Evolutionary conservation across 1,140 invertebrate genomes (phyloP), one percentile per base, ranked within the genome.

Genomic region (Oncopeltus fasciatus): DNA sequence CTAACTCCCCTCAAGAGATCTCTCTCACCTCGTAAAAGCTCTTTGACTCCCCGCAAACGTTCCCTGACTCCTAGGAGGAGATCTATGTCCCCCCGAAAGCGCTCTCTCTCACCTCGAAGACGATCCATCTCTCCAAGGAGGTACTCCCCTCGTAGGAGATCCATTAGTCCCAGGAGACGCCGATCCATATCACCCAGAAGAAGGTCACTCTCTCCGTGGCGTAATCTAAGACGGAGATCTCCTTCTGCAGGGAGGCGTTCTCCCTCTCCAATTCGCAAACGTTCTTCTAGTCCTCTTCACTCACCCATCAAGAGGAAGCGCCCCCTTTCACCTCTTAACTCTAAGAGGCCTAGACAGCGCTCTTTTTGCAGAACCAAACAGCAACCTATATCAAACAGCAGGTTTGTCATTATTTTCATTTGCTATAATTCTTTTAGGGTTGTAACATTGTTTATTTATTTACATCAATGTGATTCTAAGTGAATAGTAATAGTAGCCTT

Each of bases 1-100:
- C 43, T 62, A 27, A 29, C 51, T 2, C 60, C 21, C 31, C 57
- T 43, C 57, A n/a, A 24, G 20, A 47, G 59, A 8, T 49, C 43
- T 28, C n/a, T 27, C 11, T 27, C 28, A 24, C 60, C 60, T 24
- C 1, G 51, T 1, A 61, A 43, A n/a, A 18, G 57, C 9, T 51
- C 27, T 11, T 57, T 27, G 18, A 28, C 46, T 14, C 46, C 44
- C 31, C 38, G 28, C 29, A 29, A 21, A 8, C 9, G 62, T 14
- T 21, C 9, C 44, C 21, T 21, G 24, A 8, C 12, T 38, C 31
- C 31, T 11, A 11, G 58, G 0, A 38, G 18, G 26, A 16, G 63
- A 16, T 51, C 26, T 11, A 43, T 31, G 18, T 16, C 46, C 4
- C 57, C 18, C 5, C 57, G 38, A 53, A 29, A 20, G 47, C 49